Evolutionary conservation across 2,888 invertebrate species (phyloP).

Genomic region (Lobophora halterata): DNA sequence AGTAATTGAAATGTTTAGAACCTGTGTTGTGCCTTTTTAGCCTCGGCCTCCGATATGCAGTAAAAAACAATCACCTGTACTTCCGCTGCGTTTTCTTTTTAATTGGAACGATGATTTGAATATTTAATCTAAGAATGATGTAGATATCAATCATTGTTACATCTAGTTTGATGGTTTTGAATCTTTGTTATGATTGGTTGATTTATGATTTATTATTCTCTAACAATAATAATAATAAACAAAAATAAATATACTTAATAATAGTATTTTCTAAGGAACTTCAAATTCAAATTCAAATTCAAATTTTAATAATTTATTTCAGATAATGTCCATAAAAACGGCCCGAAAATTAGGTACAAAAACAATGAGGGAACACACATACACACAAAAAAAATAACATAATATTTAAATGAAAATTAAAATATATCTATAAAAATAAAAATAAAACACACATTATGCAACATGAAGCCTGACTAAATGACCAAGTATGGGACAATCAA

Average conservation of each 20-base stretch:
- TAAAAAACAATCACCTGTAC: conserved; percentile 51
- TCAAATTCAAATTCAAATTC: no score
- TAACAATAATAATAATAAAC: background rate
- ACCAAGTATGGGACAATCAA: no score
- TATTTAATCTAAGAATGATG: conserved; percentile 45
- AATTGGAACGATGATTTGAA: conserved; percentile 50
- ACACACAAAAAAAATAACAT: no score
- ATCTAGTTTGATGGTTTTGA: conserved; percentile 30
- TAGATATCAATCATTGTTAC: conserved; percentile 37
- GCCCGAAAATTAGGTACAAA: no score
- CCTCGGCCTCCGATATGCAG: conserved; percentile 22
- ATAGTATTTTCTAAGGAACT: no score
- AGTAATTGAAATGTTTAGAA: conserved; percentile 23
- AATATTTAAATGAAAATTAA: no score
- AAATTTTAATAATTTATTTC: no score
- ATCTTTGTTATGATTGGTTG: conserved; percentile 27
- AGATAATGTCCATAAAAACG: no score
- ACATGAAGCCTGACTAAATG: no score
- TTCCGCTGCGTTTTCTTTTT: conserved; percentile 51
- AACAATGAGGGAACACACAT: no score
- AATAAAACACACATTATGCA: no score
- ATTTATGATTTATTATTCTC: conserved; percentile 1
- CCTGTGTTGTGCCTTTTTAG: conserved; percentile 24
- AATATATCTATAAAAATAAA: no score
- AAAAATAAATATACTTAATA: conserved; percentile 7